Evolutionary conservation across 2,113 vertebrate species (phyloP).

Genomic region (Urocitellus parryii): DNA sequence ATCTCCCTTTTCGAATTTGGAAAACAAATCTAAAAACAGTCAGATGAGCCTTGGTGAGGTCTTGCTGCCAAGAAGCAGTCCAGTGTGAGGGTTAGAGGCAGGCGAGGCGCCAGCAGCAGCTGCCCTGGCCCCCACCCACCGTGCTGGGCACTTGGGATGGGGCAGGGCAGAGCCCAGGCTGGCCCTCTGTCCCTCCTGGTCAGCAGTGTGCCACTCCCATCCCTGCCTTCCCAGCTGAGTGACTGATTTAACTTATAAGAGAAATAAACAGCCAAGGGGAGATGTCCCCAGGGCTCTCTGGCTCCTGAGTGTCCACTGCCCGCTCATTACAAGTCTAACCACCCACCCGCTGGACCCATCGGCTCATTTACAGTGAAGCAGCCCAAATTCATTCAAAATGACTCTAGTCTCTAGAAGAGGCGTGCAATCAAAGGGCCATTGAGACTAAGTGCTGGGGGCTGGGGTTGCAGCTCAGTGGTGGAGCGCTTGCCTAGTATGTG

Average conservation of each 20-base stretch:
- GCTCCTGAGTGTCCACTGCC: neutral
- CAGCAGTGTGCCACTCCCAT: neutral
- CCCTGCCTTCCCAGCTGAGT: neutral
- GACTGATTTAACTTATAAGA: neutral
- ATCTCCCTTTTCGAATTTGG: neutral
- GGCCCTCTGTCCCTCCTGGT: neutral
- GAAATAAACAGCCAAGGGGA: neutral
- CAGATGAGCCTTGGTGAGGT: neutral
- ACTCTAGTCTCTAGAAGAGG: slow-evolving; percentile 64
- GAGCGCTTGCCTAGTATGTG: no score
- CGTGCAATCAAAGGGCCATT: slow-evolving; percentile 61
- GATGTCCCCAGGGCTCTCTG: neutral
- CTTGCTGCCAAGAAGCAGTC: neutral
- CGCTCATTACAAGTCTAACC: neutral
- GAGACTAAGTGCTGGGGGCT: slow-evolving; percentile 22
- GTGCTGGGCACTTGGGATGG: neutral
- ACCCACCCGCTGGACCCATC: neutral
- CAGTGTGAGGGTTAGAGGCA: neutral
- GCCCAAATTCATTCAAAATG: slow-evolving; percentile 66
- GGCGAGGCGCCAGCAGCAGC: neutral
- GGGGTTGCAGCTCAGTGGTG: fast-evolving
- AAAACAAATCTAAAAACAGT: neutral
- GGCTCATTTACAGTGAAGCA: slow-evolving; percentile 9
- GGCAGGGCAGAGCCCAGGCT: neutral
- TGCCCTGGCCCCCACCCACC: fast-evolving